Percentiles rank a stretch among this genome's conserved stretches.
phyloP scores from a whole-genome alignment of 2,113 vertebrate species.

The Noturus placidus region DNA sequence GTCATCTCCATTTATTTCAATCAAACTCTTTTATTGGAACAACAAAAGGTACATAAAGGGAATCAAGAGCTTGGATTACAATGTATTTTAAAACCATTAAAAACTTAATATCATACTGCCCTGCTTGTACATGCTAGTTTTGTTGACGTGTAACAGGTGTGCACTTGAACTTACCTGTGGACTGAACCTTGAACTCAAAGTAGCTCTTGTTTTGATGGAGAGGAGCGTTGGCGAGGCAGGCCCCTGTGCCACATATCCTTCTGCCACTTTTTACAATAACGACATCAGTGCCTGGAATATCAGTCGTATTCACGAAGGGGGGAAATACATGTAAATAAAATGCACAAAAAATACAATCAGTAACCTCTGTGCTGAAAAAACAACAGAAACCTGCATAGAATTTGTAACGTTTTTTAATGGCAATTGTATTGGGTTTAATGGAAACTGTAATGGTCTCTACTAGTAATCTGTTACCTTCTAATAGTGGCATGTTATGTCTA shows the following conservation, averaged over 20 bases:
- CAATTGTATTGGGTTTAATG: too few species aligned
- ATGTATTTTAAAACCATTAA: not conserved
- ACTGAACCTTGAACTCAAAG: conserved; percentile 99
- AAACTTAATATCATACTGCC: too few species aligned
- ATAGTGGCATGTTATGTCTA: too few species aligned
- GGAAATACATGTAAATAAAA: not conserved
- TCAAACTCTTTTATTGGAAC: not conserved
- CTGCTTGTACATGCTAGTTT: not conserved
- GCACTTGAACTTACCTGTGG: conserved; percentile 81
- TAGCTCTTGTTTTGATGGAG: conserved; percentile 99
- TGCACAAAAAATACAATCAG: not conserved
- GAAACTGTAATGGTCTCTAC: too few species aligned
- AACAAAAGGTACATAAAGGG: not conserved
- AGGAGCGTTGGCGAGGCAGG: conserved; percentile 93
- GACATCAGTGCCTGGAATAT: conserved; percentile 88
- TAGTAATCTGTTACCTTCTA: too few species aligned
- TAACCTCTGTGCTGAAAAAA: not conserved
- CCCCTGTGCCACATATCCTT: conserved; percentile 96
- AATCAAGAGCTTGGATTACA: not conserved
- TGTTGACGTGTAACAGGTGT: not conserved
- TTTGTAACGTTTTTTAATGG: too few species aligned
- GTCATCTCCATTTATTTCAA: not conserved
- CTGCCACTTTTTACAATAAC: conserved; percentile 98
- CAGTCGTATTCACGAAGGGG: not conserved
- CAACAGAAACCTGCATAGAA: too few species aligned